Percentiles rank a stretch among this genome's conserved stretches.
These are phyloP conservation scores for Mya arenaria DNA, from an alignment of 1,140 invertebrate genomes.

Conservation along the genomic window DNA sequence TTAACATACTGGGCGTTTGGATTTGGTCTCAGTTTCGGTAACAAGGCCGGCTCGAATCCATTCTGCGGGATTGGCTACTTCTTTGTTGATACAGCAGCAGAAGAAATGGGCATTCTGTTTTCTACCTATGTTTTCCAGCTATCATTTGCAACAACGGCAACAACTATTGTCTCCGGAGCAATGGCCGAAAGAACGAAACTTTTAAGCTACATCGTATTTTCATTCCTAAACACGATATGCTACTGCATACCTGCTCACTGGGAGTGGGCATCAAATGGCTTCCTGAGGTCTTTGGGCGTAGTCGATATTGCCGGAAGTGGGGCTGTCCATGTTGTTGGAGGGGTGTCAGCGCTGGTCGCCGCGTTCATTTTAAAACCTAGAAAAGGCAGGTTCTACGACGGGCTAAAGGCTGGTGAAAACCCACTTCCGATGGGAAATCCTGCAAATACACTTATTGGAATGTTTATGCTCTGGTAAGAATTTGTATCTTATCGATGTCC, in stretches of 20 bases:
- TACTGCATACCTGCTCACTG: conserved; percentile 97
- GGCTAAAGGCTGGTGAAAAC: conserved; percentile 82
- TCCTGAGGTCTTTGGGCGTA: conserved; percentile 62
- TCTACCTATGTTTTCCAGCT: conserved; percentile 75
- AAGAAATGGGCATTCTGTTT: conserved; percentile 78
- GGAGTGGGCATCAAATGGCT: conserved; percentile 82
- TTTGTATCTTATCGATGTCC: background rate
- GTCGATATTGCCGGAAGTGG: conserved; percentile 88
- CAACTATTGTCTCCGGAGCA: conserved; percentile 83
- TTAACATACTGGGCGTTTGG: conserved; percentile 97
- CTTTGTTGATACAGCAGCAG: conserved; percentile 80
- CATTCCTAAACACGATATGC: conserved; percentile 85
- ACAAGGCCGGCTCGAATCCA: conserved; percentile 85
- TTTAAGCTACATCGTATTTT: conserved; percentile 83
- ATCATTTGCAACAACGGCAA: conserved; percentile 77
- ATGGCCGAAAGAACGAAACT: conserved; percentile 85
- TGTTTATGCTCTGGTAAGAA: conserved; percentile 92
- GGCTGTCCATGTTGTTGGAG: conserved; percentile 94
- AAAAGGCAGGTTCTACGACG: conserved; percentile 90
- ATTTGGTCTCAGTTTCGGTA: conserved; percentile 94
- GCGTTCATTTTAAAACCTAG: conserved; percentile 94
- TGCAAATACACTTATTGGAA: conserved; percentile 94
- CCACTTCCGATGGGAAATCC: conserved; percentile 92
- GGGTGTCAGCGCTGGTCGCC: conserved; percentile 90
- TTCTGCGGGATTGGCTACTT: conserved; percentile 85